Conservation (phyloP, 2,113 vertebrate genomes). For the Campylomormyrus numenius region DNA sequence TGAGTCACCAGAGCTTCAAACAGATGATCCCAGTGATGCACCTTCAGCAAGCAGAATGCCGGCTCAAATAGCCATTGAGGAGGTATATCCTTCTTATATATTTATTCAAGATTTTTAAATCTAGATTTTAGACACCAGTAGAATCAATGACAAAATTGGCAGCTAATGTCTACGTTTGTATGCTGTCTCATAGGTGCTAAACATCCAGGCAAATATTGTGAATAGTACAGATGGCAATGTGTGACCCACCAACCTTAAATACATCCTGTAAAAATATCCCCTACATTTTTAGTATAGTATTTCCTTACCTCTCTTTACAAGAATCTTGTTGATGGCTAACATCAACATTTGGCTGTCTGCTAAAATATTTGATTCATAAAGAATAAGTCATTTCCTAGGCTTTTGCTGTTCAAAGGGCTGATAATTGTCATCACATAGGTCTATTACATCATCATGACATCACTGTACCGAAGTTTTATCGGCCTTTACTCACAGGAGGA, state of each 20-base stretch:
- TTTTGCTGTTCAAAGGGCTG: background rate
- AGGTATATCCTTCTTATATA: background rate
- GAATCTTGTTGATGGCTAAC: background rate
- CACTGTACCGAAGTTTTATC: background rate
- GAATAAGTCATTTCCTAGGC: background rate
- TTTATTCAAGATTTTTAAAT: background rate
- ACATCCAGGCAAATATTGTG: background rate
- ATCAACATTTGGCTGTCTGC: background rate
- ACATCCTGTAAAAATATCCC: background rate
- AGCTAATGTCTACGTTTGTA: background rate
- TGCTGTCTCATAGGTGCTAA: background rate
- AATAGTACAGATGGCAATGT: background rate
- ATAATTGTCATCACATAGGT: background rate
- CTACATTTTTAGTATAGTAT: background rate
- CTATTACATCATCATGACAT: background rate
- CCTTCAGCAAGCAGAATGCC: background rate
- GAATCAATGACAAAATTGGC: background rate
- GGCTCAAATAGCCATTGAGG: background rate
- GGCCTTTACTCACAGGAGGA: slow-evolving; percentile 29
- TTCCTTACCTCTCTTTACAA: background rate
- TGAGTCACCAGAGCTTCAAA: background rate
- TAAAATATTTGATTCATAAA: background rate
- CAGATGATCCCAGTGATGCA: background rate
- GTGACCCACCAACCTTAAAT: background rate
- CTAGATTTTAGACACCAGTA: background rate